Evolutionary conservation across 2,888 invertebrate species (phyloP), one percentile per base, ranked within the genome.

Genomic region (Miltochrista miniata): DNA sequence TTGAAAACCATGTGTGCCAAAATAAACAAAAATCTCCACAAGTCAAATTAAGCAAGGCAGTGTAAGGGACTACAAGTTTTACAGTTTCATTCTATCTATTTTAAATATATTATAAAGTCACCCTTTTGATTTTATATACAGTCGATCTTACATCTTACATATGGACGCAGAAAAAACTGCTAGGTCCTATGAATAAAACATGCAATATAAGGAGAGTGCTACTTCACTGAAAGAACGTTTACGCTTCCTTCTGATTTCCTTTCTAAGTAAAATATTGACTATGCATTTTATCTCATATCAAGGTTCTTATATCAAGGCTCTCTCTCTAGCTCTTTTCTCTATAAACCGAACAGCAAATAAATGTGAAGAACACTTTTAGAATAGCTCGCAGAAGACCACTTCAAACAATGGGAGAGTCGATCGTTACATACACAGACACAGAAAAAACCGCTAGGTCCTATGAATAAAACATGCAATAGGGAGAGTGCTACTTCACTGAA

Each of bases 381-480:
- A n/a, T n/a, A n/a, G n/a, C n/a, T n/a, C n/a, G n/a, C n/a, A n/a
- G n/a, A n/a, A n/a, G n/a, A n/a, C n/a, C n/a, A n/a, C n/a, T n/a
- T n/a, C n/a, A n/a, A n/a, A n/a, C n/a, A n/a, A n/a, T n/a, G n/a
- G n/a, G n/a, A n/a, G n/a, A 24, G 18, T 24, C 5, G 18, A 24
- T n/a, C n/a, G n/a, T n/a, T n/a, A n/a, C n/a, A 24, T 24, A n/a
- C n/a, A 31, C 4, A 12, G 1, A 24, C 18, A 24, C 0, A 33
- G 10, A 12, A 14, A n/a, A 13, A 5, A n/a, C 13, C n/a, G n/a
- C 45, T 14, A 12, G 14, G 11, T 15, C 12, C 49, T 41, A 80
- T 88, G 85, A 84, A 88, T 88, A 87, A 87, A 64, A 72, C 76
- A 88, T n/a, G n/a, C n/a, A n/a, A n/a, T n/a, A n/a, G n/a, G n/a